Evolutionary conservation across 2,113 vertebrate genomes (phyloP), one percentile per base, ranked within the genome.

Genomic region (Megalops atlanticus): DNA sequence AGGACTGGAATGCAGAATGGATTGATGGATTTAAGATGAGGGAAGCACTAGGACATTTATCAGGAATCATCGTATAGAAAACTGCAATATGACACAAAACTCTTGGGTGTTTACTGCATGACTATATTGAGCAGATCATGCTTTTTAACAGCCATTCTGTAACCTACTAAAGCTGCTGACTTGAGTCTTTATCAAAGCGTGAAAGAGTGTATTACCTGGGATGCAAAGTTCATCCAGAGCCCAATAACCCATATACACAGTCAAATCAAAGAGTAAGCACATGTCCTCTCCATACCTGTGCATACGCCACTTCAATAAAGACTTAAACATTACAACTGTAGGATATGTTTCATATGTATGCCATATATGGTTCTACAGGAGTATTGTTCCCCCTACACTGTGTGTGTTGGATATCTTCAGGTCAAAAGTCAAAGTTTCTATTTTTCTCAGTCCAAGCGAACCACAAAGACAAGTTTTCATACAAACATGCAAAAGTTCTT

Each of bases 401-500:
- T 10, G 24, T 64, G 58, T 15, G n/a, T 24, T 31, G 8, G 0
- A 31, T 64, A n/a, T 31, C 58, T 64, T 64, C 58, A 15, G 58
- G n/a, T 64, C 52, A n/a, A 58, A 58, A 4, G 21, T 58, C 52
- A n/a, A 58, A 18, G 52, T 64, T 31, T 52, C n/a, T n/a, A 4
- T 41, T 45, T 45, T 47, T 38, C 47, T 69, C 27, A 47, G 78
- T 79, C 31, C 68, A 71, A 79, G 49, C 68, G 47, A 49, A 79
- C 18, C 40, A 31, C 78, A 47, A 40, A 38, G 36, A 43, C n/a
- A 79, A 45, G 10, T 31, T 70, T 33, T 47, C 77, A 71, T 27
- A 79, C 39, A 79, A 79, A 79, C 68, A 39, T 47, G 40, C 39
- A 43, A 40, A 24, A 47, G 12, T 41, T 64, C 7, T 31, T 31